A percentile compares a stretch with the other conserved stretches of the same genome.
phyloP scores from a whole-genome alignment of 2,113 vertebrate genomes.

The Pagrus major region DNA sequence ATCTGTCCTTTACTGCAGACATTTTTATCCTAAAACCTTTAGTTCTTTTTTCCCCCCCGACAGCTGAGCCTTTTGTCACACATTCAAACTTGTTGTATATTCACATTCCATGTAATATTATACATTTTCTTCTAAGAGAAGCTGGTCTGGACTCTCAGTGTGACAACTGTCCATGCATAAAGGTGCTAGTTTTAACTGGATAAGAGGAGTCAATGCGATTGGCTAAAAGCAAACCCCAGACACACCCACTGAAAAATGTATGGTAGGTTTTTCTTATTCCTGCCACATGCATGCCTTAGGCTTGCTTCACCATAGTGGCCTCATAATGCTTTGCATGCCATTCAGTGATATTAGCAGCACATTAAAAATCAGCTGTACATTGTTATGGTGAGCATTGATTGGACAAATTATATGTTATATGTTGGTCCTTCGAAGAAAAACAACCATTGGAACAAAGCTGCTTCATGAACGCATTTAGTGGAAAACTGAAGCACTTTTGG shows the following conservation, averaged over 20 bases:
- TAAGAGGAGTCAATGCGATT: neutral
- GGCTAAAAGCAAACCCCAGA: neutral
- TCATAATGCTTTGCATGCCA: neutral
- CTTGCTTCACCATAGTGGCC: neutral
- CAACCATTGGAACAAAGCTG: conserved; percentile 1
- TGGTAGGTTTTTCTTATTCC: neutral
- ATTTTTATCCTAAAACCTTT: neutral
- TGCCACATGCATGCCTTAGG: neutral
- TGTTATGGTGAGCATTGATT: neutral
- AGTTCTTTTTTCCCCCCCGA: neutral
- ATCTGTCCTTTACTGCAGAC: neutral
- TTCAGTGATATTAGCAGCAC: neutral
- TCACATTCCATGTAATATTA: neutral
- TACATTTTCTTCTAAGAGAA: neutral
- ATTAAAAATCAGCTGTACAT: neutral
- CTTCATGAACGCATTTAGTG: neutral
- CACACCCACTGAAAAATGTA: neutral
- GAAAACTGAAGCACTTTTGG: neutral
- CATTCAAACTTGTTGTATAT: neutral
- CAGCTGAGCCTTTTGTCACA: neutral
- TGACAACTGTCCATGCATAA: neutral
- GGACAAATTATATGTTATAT: neutral
- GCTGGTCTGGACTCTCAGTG: neutral
- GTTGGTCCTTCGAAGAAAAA: neutral
- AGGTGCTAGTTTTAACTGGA: neutral